phyloP scores from a whole-genome alignment of 1,140 invertebrate genomes.

The Chelonus insularis region DNA sequence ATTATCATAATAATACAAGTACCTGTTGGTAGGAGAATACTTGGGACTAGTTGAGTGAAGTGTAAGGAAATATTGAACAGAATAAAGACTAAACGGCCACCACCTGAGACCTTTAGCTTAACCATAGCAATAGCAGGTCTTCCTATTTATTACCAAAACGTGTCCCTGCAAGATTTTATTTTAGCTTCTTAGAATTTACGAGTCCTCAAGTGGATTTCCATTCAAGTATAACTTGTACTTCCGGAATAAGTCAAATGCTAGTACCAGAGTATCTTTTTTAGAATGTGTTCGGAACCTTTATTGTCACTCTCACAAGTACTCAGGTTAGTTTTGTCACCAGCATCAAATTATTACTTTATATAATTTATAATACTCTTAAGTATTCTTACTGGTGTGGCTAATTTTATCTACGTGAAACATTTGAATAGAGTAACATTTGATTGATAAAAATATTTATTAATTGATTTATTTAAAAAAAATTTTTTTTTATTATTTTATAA shows the following conservation, averaged over 20 bases:
- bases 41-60: not conserved
- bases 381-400: too few relatives aligned
- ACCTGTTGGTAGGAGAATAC: constrained; percentile 38
- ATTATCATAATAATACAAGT: constrained; percentile 55
- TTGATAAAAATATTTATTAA: too few relatives aligned
- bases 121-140: constrained; percentile 30
- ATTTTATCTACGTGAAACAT: too few relatives aligned
- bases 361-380: too few relatives aligned
- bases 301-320: too few relatives aligned
- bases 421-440: too few relatives aligned
- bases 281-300: too few relatives aligned
- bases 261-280: too few relatives aligned
- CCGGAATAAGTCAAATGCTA: not conserved
- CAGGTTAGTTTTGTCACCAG: too few relatives aligned
- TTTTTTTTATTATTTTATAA: not conserved
- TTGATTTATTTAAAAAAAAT: not conserved
- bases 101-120: constrained; percentile 18
- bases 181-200: constrained; percentile 31
- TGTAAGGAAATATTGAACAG: not conserved
- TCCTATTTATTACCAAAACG: constrained; percentile 51
- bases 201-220: constrained; percentile 12
- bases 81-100: constrained; percentile 13
- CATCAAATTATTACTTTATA: too few relatives aligned
- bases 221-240: not conserved
- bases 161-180: constrained; percentile 42